Base-by-base conservation (phyloP, 1,140 invertebrate species). In the Drosophila sulfurigaster region DNA sequence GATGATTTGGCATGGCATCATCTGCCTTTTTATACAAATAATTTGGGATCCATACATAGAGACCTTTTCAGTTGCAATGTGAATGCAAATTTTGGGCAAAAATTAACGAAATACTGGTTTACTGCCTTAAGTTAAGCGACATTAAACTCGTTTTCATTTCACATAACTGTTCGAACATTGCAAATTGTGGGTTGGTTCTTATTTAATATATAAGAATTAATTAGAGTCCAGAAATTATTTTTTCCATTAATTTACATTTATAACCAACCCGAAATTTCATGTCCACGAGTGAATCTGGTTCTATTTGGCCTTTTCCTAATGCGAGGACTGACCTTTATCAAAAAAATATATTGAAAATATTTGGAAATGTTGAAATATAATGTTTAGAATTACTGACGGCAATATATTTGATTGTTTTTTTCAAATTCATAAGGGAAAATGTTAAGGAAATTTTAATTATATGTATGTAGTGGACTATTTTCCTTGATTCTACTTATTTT, bases 11-110 rank as follows among this genome's bases (percentile, higher is more conserved):
- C 59, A 10, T 13, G 16, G 20, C 5, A n/a, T 16, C 10, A 10
- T 10, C 3, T 11, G 74, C 13, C 78, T 70, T 87, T 87, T 59
- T 88, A 87, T 87, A 88, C 71, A 30, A 16, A 5, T 15, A 11
- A 35, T 5, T 32, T 6, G 13, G 11, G 10, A 60, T 16, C 10
- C 10, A 11, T 4, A 48, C 7, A 20, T 48, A 2, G n/a, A 54
- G 30, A 63, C 15, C 59, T 38, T 48, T 49, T 46, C 11, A 25
- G 4, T 30, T 7, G n/a, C 11, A 35, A 11, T 20, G 41, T 4
- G 41, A 43, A 43, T 43, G 41, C 41, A 43, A 43, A 43, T 43
- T 43, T 43, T 43, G 41, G 11, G 11, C 13, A 43, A n/a, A 43
- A 43, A 43, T 43, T 43, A 43, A 43, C 41, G 5, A 7, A 13